Evolutionary conservation across 1,140 invertebrate species (phyloP).

Genomic region (Nomia melanderi): DNA sequence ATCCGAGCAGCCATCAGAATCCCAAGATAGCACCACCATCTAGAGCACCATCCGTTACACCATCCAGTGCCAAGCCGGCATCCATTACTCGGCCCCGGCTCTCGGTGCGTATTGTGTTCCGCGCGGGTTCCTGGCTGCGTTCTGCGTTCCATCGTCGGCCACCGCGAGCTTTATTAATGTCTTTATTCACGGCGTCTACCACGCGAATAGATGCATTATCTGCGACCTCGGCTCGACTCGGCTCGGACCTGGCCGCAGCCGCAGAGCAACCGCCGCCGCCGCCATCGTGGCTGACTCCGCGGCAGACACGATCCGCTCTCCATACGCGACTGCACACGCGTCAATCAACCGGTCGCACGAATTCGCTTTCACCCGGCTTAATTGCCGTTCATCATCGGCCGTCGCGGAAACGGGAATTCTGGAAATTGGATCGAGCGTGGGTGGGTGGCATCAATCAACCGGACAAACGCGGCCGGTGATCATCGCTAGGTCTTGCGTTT

Average conservation of each 20-base stretch:
- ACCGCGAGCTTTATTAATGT: slow-evolving; percentile 67
- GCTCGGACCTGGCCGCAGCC: neutral
- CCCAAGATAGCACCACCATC: slow-evolving; percentile 60
- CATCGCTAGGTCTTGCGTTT: too few species aligned
- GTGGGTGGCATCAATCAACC: slow-evolving; percentile 39
- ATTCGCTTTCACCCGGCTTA: slow-evolving; percentile 50
- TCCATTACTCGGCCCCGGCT: slow-evolving; percentile 50
- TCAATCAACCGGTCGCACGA: slow-evolving; percentile 39
- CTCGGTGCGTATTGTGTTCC: slow-evolving; percentile 58
- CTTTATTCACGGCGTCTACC: slow-evolving; percentile 61
- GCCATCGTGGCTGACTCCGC: neutral
- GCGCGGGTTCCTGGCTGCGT: slow-evolving; percentile 40
- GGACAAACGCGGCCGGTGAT: neutral
- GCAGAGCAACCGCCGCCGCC: neutral
- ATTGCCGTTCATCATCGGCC: slow-evolving; percentile 40
- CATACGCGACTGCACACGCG: slow-evolving; percentile 19
- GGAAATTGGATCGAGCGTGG: slow-evolving; percentile 30
- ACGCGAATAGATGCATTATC: slow-evolving; percentile 56
- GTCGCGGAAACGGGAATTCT: slow-evolving; percentile 10
- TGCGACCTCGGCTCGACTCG: slow-evolving; percentile 4
- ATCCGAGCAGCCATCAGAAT: slow-evolving; percentile 58
- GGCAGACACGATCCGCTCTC: neutral
- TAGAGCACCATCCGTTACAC: slow-evolving; percentile 57
- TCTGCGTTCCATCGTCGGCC: slow-evolving; percentile 50
- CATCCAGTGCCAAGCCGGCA: slow-evolving; percentile 48